Evolutionary conservation across 2,113 vertebrate genomes (phyloP).

Genomic region (Aphyosemion australe): DNA sequence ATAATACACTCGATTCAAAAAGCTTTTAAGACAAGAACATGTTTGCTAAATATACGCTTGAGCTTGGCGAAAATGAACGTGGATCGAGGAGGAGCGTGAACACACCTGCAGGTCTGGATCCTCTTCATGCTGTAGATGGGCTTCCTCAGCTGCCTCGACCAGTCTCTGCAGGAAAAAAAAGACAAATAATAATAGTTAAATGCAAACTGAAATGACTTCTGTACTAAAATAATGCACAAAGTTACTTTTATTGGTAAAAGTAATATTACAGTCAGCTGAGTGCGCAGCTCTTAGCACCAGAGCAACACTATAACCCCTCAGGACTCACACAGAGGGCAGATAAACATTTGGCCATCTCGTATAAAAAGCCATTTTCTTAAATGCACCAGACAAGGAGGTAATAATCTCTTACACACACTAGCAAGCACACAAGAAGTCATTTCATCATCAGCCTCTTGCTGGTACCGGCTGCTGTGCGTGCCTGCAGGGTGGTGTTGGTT

Average conservation of each 20-base stretch:
- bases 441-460: slow-evolving; percentile 45
- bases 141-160: slow-evolving; percentile 96
- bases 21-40: neutral
- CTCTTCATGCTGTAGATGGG: slow-evolving; percentile 94
- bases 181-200: neutral
- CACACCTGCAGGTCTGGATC: slow-evolving; percentile 92
- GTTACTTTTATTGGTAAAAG: slow-evolving; percentile 9
- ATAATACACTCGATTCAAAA: neutral
- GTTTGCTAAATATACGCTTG: neutral
- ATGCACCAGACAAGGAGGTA: slow-evolving; percentile 61
- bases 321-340: slow-evolving; percentile 12
- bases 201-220: too few relatives aligned
- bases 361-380: slow-evolving; percentile 59
- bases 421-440: slow-evolving; percentile 11
- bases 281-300: slow-evolving; percentile 14
- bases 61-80: neutral
- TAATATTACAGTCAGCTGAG: slow-evolving; percentile 21
- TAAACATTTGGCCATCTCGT: slow-evolving; percentile 49
- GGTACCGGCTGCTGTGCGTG: slow-evolving; percentile 46
- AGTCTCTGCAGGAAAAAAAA: slow-evolving; percentile 81
- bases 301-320: slow-evolving; percentile 18
- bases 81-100: neutral
- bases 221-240: slow-evolving; percentile 12
- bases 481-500: slow-evolving; percentile 25
- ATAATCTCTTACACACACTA: slow-evolving; percentile 42